These are phyloP conservation scores for Drosophila mauritiana DNA, from an alignment of 1,140 invertebrate genomes.

Conservation along the genomic window DNA sequence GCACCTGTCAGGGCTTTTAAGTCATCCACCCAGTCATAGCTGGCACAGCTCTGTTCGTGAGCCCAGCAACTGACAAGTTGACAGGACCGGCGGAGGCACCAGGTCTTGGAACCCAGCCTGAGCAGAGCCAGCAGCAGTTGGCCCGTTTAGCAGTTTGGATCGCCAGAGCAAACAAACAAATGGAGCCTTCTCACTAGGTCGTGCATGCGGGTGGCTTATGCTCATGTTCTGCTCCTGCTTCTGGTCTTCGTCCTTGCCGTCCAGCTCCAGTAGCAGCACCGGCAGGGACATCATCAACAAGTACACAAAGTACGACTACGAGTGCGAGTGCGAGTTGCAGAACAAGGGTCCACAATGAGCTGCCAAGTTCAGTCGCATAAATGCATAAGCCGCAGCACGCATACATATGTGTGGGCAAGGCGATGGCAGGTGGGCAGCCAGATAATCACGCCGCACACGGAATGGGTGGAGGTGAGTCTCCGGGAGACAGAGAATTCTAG, in stretches of 20 bases:
- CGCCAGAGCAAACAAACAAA: constrained; percentile 48
- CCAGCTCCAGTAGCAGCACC: background rate
- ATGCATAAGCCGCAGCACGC: constrained; percentile 62
- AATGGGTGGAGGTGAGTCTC: constrained; percentile 24
- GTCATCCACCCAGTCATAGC: constrained; percentile 56
- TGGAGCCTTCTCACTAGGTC: constrained; percentile 41
- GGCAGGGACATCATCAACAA: constrained; percentile 52
- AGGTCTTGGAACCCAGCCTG: background rate
- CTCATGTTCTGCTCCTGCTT: constrained; percentile 14
- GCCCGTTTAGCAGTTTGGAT: constrained; percentile 16
- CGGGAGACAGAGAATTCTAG: background rate
- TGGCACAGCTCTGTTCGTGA: constrained; percentile 54
- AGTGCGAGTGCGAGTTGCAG: constrained; percentile 13
- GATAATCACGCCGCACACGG: constrained; percentile 48
- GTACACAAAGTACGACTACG: constrained; percentile 35
- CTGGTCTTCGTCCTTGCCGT: background rate
- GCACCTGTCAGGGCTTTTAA: constrained; percentile 73
- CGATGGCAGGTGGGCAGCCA: constrained; percentile 26
- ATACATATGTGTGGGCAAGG: constrained; percentile 30
- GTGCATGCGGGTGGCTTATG: constrained; percentile 50
- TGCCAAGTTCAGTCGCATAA: constrained; percentile 71
- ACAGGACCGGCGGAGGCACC: constrained; percentile 40
- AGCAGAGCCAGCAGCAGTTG: background rate
- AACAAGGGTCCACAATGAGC: constrained; percentile 46
- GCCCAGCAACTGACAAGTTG: constrained; percentile 62